Evolutionary conservation across 2,797 vertebrate genomes (phyloP), one percentile per base, ranked within the genome.

Genomic region (Hylomyscus alleni): DNA sequence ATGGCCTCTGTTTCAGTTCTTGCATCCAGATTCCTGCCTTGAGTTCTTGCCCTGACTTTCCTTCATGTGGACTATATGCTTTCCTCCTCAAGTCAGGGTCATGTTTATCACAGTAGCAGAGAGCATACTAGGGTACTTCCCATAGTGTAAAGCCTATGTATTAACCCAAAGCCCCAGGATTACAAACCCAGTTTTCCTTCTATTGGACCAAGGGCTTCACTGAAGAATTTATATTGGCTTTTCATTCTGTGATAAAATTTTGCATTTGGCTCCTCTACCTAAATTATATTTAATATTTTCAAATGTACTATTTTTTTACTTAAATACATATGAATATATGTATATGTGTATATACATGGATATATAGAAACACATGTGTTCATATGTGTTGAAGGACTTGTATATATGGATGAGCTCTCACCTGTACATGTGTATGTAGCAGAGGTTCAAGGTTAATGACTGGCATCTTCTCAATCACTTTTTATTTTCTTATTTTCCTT

Each of bases 131-230:
- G 80, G 22, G 9, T 37, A 82, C 54, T 29, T 82, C 56, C 24
- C 24, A 0, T n/a, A 1, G 31, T 24, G 6, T 6, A 13, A 22
- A 65, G 2, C 0, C 6, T 2, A 9, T 11, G 6, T 2, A 8
- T 10, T 40, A n/a, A 12, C 40, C 37, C 37, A 12, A 75, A 84
- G 37, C 0, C 9, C 40, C 29, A 73, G 60, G 52, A 3, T 52
- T 12, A 4, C 52, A 24, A 12, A 82, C 40, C 19, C 34, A 44
- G 5, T 15, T 31, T 29, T 29, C 3, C 14, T 69, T 9, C 12
- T 14, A 22, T 56, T 26, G 24, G 6, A 4, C 29, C 26, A 87
- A 3, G 0, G 29, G 13, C 77, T 37, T 90, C 44, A 52, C 17
- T 83, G 37, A 54, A 72, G 3, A 29, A 37, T 12, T 34, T 22